Evolutionary conservation across 2,113 vertebrate species (phyloP), one percentile per base, ranked within the genome.

Genomic region (Calyptommatus sinebrachiatus): DNA sequence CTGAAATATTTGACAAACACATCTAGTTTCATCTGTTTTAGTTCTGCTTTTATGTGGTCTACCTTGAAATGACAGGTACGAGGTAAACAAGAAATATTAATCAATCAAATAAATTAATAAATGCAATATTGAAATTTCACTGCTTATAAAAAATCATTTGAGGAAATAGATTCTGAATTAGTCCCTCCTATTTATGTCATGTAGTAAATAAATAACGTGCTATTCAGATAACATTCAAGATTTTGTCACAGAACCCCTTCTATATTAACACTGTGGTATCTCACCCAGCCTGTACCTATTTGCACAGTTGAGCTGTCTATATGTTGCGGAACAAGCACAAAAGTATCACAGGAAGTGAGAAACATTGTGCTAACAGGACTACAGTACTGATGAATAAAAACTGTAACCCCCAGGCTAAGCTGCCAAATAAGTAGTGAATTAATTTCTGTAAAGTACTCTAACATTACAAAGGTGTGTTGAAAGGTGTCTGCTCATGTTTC

Each of bases 401-500:
- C 72, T 84, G 81, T 86, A 90, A 87, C 87, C 90, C 85, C 85
- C 91, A 88, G 86, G 86, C 80, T 93, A 92, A 93, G 80, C 84
- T 92, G 87, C 89, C 86, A 88, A 92, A 92, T 93, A 97, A 98
- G 96, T 97, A 97, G 97, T 97, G 97, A 99, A 99, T 99, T 99
- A 97, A 99, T 99, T 98, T 98, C 96, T 97, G 96, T 95, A 96
- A 97, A 97, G 96, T 97, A 96, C 97, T 97, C 95, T 96, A 96
- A 96, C 97, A 97, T 98, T 97, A 99, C 95, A 96, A 99, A 98
- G 97, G 97, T 98, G 97, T 98, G 97, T 97, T 98, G 98, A 98
- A 99, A 99, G 97, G 97, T 98, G 97, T 98, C 97, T 97, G 96
- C 96, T 98, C 96, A 97, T 97, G 97, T 98, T 98, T 97, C 97